Evolutionary conservation across 2,888 invertebrate genomes (phyloP).

Genomic region (Pecten maximus): DNA sequence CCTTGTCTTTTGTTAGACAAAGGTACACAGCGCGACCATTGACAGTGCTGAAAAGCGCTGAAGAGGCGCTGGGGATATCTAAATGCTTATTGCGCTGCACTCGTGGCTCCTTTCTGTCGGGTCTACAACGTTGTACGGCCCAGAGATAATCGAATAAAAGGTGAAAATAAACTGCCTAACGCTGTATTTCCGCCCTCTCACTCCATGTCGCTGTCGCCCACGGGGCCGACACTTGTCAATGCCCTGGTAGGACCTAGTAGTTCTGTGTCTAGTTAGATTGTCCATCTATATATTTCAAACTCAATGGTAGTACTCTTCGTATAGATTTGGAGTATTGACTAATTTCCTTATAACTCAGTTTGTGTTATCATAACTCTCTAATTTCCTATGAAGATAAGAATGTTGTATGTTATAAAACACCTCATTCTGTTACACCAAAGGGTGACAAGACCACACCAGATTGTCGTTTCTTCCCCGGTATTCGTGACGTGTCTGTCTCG

Average conservation of each 20-base stretch:
- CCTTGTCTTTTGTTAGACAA: constrained; percentile 15
- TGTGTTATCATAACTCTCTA: not conserved
- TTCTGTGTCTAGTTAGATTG: not conserved
- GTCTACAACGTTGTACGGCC: not conserved
- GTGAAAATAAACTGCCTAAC: constrained; percentile 29
- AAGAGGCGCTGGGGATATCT: not conserved
- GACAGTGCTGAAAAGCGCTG: constrained; percentile 6
- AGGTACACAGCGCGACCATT: constrained; percentile 30
- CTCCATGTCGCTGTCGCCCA: constrained; percentile 11
- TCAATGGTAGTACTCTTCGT: not conserved
- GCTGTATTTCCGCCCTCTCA: constrained; percentile 24
- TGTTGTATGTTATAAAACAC: not conserved
- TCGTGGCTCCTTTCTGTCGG: constrained; percentile 35
- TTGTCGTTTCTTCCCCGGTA: not conserved
- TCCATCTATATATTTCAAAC: not conserved
- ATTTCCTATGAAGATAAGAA: not conserved
- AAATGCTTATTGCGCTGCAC: constrained; percentile 26
- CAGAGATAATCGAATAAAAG: constrained; percentile 27
- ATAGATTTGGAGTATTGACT: not conserved
- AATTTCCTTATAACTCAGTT: no score
- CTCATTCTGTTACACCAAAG: not conserved
- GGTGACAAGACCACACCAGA: not conserved
- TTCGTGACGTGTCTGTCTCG: not conserved
- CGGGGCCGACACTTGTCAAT: constrained; percentile 13
- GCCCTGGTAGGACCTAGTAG: not conserved